These are phyloP conservation scores for Drosophila asahinai DNA, from an alignment of 1,140 invertebrate species.

Conservation along the genomic window DNA sequence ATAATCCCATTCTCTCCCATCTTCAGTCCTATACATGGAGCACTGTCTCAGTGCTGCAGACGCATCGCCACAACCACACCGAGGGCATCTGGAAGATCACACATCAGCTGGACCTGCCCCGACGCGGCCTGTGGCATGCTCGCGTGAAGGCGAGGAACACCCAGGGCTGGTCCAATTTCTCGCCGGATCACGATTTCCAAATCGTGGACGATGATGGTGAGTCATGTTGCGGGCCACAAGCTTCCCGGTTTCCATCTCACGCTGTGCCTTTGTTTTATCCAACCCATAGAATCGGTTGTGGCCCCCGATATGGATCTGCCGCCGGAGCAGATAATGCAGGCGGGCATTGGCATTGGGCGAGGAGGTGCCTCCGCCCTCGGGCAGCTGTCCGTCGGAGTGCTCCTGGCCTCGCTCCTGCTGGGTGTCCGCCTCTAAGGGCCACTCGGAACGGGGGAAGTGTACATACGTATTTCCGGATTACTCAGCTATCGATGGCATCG, in stretches of 20 bases:
- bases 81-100: constrained; percentile 80
- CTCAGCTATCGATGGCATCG: constrained; percentile 42
- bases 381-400: constrained; percentile 1
- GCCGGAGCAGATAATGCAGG: constrained; percentile 61
- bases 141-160: constrained; percentile 78
- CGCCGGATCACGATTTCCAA: constrained; percentile 63
- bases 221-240: background rate
- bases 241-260: background rate
- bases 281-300: constrained; percentile 19
- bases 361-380: constrained; percentile 22
- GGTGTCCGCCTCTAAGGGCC: constrained; percentile 47
- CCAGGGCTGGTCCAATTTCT: constrained; percentile 82
- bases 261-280: background rate
- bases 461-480: constrained; percentile 54
- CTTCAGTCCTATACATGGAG: constrained; percentile 77
- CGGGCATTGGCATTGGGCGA: constrained; percentile 46
- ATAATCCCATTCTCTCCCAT: background rate
- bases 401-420: constrained; percentile 41
- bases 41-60: constrained; percentile 72
- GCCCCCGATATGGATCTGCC: constrained; percentile 48
- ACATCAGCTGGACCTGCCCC: constrained; percentile 76
- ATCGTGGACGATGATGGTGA: constrained; percentile 57
- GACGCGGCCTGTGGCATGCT: constrained; percentile 73
- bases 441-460: constrained; percentile 26
- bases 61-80: constrained; percentile 71